A percentile compares a stretch with the other conserved stretches of the same genome.
These are phyloP conservation scores for Danionella cerebrum DNA, from an alignment of 2,113 vertebrate genomes.

Conservation along the genomic window DNA sequence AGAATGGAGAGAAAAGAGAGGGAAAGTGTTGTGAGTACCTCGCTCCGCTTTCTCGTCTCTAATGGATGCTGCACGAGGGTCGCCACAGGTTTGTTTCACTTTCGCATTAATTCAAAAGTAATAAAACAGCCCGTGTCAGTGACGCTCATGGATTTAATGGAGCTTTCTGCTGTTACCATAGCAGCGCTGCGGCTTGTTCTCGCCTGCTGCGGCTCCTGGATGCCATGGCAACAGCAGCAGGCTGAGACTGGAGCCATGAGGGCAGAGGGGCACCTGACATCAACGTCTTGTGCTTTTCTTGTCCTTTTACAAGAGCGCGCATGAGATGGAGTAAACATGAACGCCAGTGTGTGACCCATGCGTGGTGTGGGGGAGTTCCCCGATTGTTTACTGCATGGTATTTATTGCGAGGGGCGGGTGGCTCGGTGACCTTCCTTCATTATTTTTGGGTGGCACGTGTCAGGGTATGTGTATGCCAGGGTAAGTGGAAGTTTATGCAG, in stretches of 20 bases:
- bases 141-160: conserved; percentile 40
- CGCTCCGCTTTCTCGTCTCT: conserved; percentile 19
- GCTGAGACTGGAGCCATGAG: conserved; percentile 32
- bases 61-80: conserved; percentile 10
- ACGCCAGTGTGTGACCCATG: conserved; percentile 24
- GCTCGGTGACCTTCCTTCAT: conserved; percentile 42
- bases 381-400: conserved; percentile 47
- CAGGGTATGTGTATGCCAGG: conserved; percentile 28
- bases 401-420: conserved; percentile 38
- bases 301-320: background rate
- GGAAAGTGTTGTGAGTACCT: conserved; percentile 17
- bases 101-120: background rate
- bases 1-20: conserved; percentile 17
- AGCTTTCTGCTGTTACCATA: conserved; percentile 46
- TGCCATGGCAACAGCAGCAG: conserved; percentile 45
- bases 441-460: conserved; percentile 45
- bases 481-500: conserved; percentile 48
- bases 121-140: too few relatives aligned
- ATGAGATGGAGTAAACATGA: background rate
- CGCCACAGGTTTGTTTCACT: background rate
- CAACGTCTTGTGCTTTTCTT: background rate
- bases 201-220: conserved; percentile 40
- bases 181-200: conserved; percentile 38
- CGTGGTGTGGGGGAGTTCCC: conserved; percentile 14
- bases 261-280: conserved; percentile 12